Evolutionary conservation across 2,888 invertebrate genomes (phyloP).

Genomic region (Drosophila atripex): DNA sequence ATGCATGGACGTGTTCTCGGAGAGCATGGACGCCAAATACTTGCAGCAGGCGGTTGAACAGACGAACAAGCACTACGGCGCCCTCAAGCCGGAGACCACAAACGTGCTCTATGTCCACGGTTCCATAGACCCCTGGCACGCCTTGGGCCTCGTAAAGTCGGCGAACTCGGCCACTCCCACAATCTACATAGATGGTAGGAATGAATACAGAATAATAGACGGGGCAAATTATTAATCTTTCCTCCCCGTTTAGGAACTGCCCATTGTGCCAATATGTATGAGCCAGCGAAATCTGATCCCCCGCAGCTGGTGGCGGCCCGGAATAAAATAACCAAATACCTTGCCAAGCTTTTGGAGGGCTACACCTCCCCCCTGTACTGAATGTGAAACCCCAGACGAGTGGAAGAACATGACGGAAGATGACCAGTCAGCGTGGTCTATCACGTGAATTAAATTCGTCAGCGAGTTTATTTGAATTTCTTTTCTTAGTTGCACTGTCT

Average conservation of each 20-base stretch:
- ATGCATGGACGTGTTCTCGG: constrained; percentile 92
- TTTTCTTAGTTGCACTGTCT: constrained; percentile 4
- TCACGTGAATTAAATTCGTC: constrained; percentile 29
- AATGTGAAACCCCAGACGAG: constrained; percentile 4
- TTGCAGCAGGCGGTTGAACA: constrained; percentile 87
- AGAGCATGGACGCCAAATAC: constrained; percentile 87
- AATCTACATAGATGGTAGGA: constrained; percentile 89
- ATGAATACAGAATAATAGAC: background rate
- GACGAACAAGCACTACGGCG: constrained; percentile 93
- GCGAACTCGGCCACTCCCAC: constrained; percentile 86
- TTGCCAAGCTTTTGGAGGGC: constrained; percentile 60
- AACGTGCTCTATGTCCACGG: constrained; percentile 95
- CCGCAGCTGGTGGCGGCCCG: constrained; percentile 89
- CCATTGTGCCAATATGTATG: constrained; percentile 97
- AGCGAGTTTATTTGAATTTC: constrained; percentile 44
- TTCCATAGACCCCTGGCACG: constrained; percentile 95
- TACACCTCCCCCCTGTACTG: constrained; percentile 39
- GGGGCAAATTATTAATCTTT: background rate
- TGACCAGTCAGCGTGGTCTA: background rate
- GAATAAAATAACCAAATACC: constrained; percentile 84
- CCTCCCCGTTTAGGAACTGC: constrained; percentile 89
- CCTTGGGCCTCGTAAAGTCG: constrained; percentile 88
- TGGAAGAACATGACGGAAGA: background rate
- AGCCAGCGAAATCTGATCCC: constrained; percentile 87
- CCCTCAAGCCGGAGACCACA: constrained; percentile 87